Evolutionary conservation across 2,113 vertebrate species (phyloP), one percentile per base, ranked within the genome.

Genomic region (Alligator sinensis): DNA sequence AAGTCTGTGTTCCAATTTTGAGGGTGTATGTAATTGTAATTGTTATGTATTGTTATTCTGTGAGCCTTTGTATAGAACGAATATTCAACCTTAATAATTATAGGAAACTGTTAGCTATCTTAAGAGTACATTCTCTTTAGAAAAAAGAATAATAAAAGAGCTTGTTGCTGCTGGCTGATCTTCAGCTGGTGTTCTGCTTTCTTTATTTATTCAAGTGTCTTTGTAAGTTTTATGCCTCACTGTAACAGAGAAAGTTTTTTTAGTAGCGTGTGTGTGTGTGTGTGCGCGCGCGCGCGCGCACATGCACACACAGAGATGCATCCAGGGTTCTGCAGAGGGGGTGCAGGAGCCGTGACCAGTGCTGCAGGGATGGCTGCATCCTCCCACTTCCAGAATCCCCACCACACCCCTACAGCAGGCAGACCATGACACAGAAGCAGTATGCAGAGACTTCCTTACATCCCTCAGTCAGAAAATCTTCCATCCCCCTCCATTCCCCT

Each of bases 1-100:
- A 97, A 95, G 96, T 77, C 94, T 91, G 64, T 92, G 89, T 95
- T 96, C 92, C 91, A 94, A 94, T 94, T 64, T 92, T 91, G 85
- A 94, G 88, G 82, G 89, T 89, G 96, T 79, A 86, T 80, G 75
- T 96, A 96, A 95, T 92, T 95, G 93, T 91, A 89, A 87, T 47
- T 80, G 10, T 84, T 84, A 62, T 80, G 84, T 94, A 95, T 93
- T 96, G 93, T 97, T 97, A 93, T 96, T 95, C 92, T 90, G 75
- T 86, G 84, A 82, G 70, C 90, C 94, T 96, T 96, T 96, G 89
- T 90, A 88, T 2, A 59, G 92, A 94, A 93, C 87, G 92, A 94
- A 94, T 90, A 95, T 77, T 94, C 87, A 97, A 79, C 86, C 81
- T 92, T 74, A 97, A 87, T 88, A 93, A 97, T 96, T 64, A 92